Evolutionary conservation across 2,888 invertebrate genomes (phyloP).

Genomic region (Drosophila nr. perissopoda): DNA sequence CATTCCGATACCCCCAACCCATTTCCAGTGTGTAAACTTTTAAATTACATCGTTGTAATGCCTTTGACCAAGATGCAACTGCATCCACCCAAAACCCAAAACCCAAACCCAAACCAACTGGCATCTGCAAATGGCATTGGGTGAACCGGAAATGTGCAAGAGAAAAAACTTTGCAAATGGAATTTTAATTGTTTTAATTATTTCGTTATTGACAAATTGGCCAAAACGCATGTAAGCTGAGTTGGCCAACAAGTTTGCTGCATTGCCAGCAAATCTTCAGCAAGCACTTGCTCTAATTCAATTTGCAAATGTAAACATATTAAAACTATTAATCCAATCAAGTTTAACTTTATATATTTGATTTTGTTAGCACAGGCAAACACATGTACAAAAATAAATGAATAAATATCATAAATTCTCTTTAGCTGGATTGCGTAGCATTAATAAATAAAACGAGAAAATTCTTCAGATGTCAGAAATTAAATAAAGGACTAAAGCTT

Average conservation of each 20-base stretch:
- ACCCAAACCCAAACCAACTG: background rate
- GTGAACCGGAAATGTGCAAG: conserved; percentile 57
- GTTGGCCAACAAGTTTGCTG: background rate
- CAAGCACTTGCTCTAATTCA: conserved; percentile 18
- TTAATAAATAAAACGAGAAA: background rate
- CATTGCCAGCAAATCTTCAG: conserved; percentile 3
- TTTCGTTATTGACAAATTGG: conserved; percentile 64
- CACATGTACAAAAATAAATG: background rate
- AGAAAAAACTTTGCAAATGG: conserved; percentile 62
- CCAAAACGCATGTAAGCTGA: conserved; percentile 11
- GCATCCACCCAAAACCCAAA: background rate
- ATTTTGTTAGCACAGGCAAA: conserved; percentile 1
- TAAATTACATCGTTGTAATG: conserved; percentile 68
- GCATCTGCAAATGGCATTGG: conserved; percentile 52
- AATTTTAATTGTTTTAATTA: conserved; percentile 71
- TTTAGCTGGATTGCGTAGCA: background rate
- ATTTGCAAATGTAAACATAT: conserved; percentile 19
- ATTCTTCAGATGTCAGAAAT: background rate
- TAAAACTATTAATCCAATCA: background rate
- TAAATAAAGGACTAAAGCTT: background rate
- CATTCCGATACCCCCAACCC: background rate
- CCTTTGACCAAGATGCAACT: conserved; percentile 41
- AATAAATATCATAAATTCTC: background rate
- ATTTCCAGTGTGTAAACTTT: conserved; percentile 56
- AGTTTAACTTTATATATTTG: background rate